Evolutionary conservation across 2,113 vertebrate genomes (phyloP), one percentile per base, ranked within the genome.

Genomic region (Thymallus thymallus): DNA sequence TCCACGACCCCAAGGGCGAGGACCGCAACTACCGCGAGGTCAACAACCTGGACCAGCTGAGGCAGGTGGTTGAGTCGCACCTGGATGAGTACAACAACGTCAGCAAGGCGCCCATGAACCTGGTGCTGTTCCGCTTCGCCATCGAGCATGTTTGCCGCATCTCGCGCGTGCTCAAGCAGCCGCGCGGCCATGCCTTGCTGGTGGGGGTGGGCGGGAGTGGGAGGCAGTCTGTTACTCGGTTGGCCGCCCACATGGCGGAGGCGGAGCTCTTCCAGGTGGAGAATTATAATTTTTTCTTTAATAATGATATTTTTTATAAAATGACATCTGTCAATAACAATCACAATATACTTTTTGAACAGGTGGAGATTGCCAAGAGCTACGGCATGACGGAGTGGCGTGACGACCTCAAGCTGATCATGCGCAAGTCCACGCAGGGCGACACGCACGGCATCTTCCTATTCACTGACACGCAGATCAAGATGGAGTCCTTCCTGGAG

Each of bases 121-220:
- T 97, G 20, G 96, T 98, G 65, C 82, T 97, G 16, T 97, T 98
- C 87, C 92, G 92, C 0, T 98, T 98, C 29, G 95, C 96, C 76
- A 93, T 97, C 0, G 95, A 98, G 67, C 96, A 98, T 2, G 92
- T 98, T 24, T 96, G 95, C 80, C 91, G 95, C 63, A 94, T 98
- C 70, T 96, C 96, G 13, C 92, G 95, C 12, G 94, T 97, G 80
- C 82, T 98, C 73, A 96, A 97, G 84, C 96, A 97, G 78, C 96
- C 96, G 0, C 91, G 94, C 0, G 95, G 94, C 72, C 95, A 98
- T 1, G 95, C 95, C 2, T 90, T 98, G 20, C 90, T 98, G 29
- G 96, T 97, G 9, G 96, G 96, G 0, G 95, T 98, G 0, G 96
- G 96, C 1, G 96, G 96, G 2, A 97, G 95, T 0, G 96, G 96